A percentile compares a stretch with the other conserved stretches of the same genome.
Conservation (phyloP, 2,113 vertebrate species). For the Pterocles orientalis region DNA sequence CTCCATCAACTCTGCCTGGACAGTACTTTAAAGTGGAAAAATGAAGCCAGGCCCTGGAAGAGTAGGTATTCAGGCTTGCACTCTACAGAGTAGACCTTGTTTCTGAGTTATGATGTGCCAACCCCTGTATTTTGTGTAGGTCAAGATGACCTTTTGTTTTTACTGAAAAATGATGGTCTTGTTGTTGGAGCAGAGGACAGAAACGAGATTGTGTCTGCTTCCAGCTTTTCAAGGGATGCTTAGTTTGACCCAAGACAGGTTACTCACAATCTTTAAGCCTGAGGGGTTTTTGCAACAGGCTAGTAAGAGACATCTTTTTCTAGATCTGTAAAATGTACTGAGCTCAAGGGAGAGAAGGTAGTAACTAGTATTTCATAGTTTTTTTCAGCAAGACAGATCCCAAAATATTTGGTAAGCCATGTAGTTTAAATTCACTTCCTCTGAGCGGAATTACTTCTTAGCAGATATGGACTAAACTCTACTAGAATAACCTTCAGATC, state of each 20-base stretch:
- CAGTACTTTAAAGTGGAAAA: not conserved
- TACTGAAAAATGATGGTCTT: not conserved
- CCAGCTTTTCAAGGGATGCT: not conserved
- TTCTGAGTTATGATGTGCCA: not conserved
- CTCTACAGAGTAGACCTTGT: not conserved
- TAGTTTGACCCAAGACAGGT: not conserved
- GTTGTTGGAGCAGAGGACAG: not conserved
- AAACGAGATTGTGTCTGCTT: not conserved
- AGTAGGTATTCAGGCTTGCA: not conserved
- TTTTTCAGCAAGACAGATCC: not conserved
- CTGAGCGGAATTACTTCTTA: not conserved
- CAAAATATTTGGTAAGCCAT: not conserved
- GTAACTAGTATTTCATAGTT: not conserved
- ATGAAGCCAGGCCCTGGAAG: not conserved
- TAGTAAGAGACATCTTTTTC: not conserved
- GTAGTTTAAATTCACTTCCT: not conserved
- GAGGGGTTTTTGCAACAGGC: not conserved
- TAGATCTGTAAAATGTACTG: not conserved
- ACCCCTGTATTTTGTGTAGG: not conserved
- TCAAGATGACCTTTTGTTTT: not conserved
- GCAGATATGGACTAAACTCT: not conserved
- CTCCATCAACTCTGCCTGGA: not conserved
- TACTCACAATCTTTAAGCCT: not conserved
- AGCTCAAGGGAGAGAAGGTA: not conserved
- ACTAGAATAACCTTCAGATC: not conserved